phyloP scores from a whole-genome alignment of 53 echinoderm and acorn worm species.

The Patiria pectinifera region DNA sequence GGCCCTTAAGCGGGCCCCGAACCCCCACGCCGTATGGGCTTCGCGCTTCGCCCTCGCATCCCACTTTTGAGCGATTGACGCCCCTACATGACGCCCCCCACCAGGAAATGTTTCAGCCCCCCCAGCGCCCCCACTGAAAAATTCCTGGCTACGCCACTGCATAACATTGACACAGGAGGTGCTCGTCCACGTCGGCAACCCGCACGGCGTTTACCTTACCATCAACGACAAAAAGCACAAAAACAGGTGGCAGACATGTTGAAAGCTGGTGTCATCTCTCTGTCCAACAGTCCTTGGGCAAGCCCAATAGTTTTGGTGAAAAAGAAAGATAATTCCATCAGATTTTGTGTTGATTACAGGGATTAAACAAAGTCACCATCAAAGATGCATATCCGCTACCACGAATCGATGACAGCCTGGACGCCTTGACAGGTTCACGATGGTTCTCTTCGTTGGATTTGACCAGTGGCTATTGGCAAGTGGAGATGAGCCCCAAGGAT shows the following conservation, averaged over 20 bases:
- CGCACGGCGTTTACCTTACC: slow-evolving; percentile 35
- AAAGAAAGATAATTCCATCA: slow-evolving; percentile 41
- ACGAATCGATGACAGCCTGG: slow-evolving; percentile 62
- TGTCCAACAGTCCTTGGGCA: slow-evolving; percentile 52
- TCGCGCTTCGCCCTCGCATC: too few species aligned
- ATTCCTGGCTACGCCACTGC: too few species aligned
- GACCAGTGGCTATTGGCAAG: slow-evolving; percentile 66
- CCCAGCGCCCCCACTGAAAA: too few species aligned
- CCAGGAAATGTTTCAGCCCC: too few species aligned
- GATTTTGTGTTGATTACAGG: slow-evolving; percentile 51
- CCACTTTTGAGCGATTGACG: too few species aligned
- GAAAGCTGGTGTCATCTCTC: slow-evolving; percentile 44
- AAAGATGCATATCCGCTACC: slow-evolving; percentile 63
- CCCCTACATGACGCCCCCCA: too few species aligned
- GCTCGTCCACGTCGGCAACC: slow-evolving; percentile 36
- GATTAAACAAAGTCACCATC: slow-evolving; percentile 40
- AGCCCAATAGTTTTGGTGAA: not conserved
- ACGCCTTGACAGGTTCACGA: slow-evolving; percentile 40
- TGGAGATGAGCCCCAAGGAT: slow-evolving; percentile 29
- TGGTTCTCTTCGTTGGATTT: slow-evolving; percentile 68
- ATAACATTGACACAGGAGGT: slow-evolving; percentile 52
- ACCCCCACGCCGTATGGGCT: too few species aligned
- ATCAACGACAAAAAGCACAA: slow-evolving; percentile 39
- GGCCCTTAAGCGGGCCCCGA: too few species aligned
- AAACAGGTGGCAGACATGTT: slow-evolving; percentile 57